Evolutionary conservation across 2,797 vertebrate species (phyloP), one percentile per base, ranked within the genome.

Genomic region (Phoebastria nigripes): DNA sequence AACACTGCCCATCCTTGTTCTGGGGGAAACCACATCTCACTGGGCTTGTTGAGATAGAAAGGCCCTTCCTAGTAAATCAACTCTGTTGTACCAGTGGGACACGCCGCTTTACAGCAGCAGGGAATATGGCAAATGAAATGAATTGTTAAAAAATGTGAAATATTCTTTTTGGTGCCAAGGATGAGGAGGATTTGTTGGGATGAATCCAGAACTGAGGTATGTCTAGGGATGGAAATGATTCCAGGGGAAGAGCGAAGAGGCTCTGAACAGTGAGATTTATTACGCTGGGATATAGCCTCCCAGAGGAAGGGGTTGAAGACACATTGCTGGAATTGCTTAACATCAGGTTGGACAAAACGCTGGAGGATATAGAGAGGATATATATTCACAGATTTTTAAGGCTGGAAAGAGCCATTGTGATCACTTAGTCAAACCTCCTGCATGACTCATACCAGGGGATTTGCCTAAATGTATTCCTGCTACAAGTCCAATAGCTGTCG

Each of bases 191-290:
- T 78, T 42, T 35, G 4, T 41, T 92, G 83, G 78, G 78, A 82
- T n/a, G 14, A 91, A 67, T 80, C 73, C 89, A 93, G 59, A 77
- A 15, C 24, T 52, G 55, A 94, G 37, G 22, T 84, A 63, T 63
- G 37, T 84, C 83, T 61, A 55, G 63, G 71, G 78, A 63, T 33
- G 33, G 54, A 96, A 93, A 89, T 70, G 5, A 63, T 94, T 93
- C 71, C 74, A 66, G 15, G 20, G 73, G 15, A 89, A 84, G 52
- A 70, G 29, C 49, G 46, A 82, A 89, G 41, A 88, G 49, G 14
- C 39, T 87, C 69, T 76, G 44, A 91, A 33, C 35, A 77, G 31
- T 28, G 67, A 92, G 55, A 96, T 96, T 94, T 94, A 94, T 95
- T 82, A 82, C 1, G 0, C 54, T 73, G 83, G 88, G 90, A 90